phyloP scores from a whole-genome alignment of 2,888 invertebrate species.

The Netelia virgata region DNA sequence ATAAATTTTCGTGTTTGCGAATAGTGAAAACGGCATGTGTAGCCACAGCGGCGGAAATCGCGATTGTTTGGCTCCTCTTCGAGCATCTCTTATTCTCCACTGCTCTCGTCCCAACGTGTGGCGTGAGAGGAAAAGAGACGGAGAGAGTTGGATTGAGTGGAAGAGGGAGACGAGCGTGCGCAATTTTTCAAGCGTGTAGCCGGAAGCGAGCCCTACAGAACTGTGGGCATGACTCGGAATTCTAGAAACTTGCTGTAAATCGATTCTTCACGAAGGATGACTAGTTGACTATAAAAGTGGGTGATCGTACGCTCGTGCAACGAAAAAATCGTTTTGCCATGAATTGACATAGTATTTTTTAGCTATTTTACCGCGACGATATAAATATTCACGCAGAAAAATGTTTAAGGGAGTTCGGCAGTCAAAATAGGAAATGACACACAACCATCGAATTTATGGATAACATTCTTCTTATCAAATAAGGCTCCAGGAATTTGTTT shows the following conservation, averaged over 20 bases:
- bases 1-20: constrained; percentile 73
- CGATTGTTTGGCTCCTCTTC: constrained; percentile 42
- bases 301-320: neutral
- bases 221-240: constrained; percentile 22
- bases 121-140: too few species aligned
- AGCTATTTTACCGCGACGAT: neutral
- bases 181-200: constrained; percentile 37
- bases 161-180: neutral
- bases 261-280: constrained; percentile 1
- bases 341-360: neutral
- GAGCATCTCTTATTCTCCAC: constrained; percentile 57
- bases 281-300: neutral
- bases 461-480: too few species aligned
- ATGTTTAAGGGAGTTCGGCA: too few species aligned
- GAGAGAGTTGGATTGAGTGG: neutral
- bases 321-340: neutral
- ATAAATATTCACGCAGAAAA: neutral
- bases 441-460: too few species aligned
- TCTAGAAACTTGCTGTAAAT: constrained; percentile 40
- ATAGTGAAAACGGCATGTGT: neutral
- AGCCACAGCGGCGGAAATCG: constrained; percentile 43
- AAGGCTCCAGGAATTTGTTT: too few species aligned
- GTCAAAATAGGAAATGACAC: too few species aligned
- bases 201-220: constrained; percentile 33
- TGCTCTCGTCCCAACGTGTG: neutral